Percentiles rank a stretch among this genome's conserved stretches.
Evolutionary conservation across 2,888 invertebrate species (phyloP).

Genomic region (Tholera decimalis): DNA sequence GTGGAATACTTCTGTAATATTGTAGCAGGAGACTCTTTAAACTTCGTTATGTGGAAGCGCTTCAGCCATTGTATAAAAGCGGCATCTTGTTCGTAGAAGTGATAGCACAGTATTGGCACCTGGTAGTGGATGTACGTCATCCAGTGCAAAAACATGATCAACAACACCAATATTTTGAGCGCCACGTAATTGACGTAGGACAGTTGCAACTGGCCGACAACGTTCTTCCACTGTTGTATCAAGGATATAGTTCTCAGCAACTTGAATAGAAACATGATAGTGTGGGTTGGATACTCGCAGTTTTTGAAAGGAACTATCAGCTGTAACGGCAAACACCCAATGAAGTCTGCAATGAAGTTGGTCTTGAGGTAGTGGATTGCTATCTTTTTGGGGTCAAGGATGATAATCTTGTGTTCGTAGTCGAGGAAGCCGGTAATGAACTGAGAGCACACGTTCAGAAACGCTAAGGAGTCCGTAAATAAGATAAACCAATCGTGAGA

Average conservation of each 20-base stretch:
- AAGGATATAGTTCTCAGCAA: slow-evolving; percentile 69
- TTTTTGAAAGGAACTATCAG: slow-evolving; percentile 65
- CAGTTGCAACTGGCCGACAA: slow-evolving; percentile 72
- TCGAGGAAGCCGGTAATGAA: slow-evolving; percentile 82
- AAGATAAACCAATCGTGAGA: slow-evolving; percentile 73
- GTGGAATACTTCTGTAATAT: slow-evolving; percentile 73
- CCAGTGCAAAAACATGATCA: slow-evolving; percentile 79
- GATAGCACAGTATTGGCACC: slow-evolving; percentile 73
- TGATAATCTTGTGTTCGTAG: slow-evolving; percentile 71
- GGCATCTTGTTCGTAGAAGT: slow-evolving; percentile 60
- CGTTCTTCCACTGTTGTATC: slow-evolving; percentile 66
- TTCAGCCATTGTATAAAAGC: slow-evolving; percentile 66
- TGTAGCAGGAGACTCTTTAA: slow-evolving; percentile 15
- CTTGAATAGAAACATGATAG: slow-evolving; percentile 75
- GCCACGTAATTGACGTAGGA: slow-evolving; percentile 69
- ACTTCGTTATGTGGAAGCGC: slow-evolving; percentile 58
- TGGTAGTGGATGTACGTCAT: slow-evolving; percentile 79
- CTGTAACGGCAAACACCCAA: slow-evolving; percentile 76
- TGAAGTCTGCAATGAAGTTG: slow-evolving; percentile 71
- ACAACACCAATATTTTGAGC: slow-evolving; percentile 57
- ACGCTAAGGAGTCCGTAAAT: slow-evolving; percentile 71
- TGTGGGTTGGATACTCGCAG: slow-evolving; percentile 74
- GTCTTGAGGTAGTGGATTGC: slow-evolving; percentile 71
- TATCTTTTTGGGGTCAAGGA: slow-evolving; percentile 73
- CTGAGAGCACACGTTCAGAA: slow-evolving; percentile 72